Base-by-base conservation (phyloP, 1,140 invertebrate genomes). In the Bilobella aurantiaca region DNA sequence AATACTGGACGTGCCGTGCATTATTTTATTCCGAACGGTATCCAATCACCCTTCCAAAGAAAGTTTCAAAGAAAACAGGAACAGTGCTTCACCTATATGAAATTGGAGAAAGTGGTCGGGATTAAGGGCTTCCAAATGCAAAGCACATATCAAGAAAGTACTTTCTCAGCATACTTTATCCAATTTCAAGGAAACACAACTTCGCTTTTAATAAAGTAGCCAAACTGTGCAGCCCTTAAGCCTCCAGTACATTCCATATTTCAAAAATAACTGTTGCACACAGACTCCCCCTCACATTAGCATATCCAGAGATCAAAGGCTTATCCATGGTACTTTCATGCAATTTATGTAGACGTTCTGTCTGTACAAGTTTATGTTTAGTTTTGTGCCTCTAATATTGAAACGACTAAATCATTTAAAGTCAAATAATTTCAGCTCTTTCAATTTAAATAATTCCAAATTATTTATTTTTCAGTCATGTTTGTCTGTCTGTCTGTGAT, bases 1-100 rank as follows among this genome's bases (percentile, higher is more conserved):
- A 53, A 53, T 53, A 23, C 49, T 53, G 23, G 23, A 53, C 49
- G 49, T 53, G 49, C 49, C 23, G 14, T 53, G 49, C 49, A n/a
- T n/a, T n/a, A 53, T 53, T 16, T 53, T 23, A 53, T 53, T 53
- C 21, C 8, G 25, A 42, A 12, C 49, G 23, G 21, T 18, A 53
- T 53, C 49, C 49, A 53, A 53, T 53, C 49, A 42, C 49, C 14
- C 49, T 23, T 53, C 49, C 8, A 23, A 18, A 18, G 34, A 18
- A 18, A 14, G 23, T 23, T 23, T 53, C 49, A 53, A 53, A 53
- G 49, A 23, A 53, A 42, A 42, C 34, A 42, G 25, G 12, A 18
- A 12, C 21, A 12, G 12, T 53, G 12, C 21, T 53, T 23, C 49
- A 12, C 37, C 8, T 42, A 53, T 23, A 18, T 12, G 23, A 53